Evolutionary conservation across 2,888 invertebrate species (phyloP), one percentile per base, ranked within the genome.

Genomic region (Campopleginae sp.): DNA sequence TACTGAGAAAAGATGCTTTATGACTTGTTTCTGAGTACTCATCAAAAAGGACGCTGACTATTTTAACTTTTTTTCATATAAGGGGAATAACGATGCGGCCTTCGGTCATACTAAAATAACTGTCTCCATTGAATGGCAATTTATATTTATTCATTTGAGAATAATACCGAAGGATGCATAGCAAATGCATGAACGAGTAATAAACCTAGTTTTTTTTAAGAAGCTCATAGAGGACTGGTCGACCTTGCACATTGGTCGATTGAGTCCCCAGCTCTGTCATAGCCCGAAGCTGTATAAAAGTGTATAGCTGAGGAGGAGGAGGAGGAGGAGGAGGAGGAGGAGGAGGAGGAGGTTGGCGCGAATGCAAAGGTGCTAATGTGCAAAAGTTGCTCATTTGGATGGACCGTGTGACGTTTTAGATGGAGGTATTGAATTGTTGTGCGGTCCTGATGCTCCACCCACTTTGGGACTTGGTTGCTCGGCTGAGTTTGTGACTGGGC

Each of bases 241-340:
- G 85, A 79, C 82, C 85, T 85, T 85, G 75, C 75, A 72, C 85
- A 51, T 75, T 76, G 71, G 82, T 79, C 79, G 66, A 58, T 51
- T 66, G 33, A 63, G 58, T 3, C 58, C 27, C 27, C 66, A 44
- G 14, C 2, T 65, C 8, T 70, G 48, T 54, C 14, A 19, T 66
- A 12, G 17, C 46, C 66, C 46, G 54, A n/a, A 27, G 38, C 33
- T 31, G 75, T 19, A 7, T 27, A 51, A 54, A 17, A 51, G 54
- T 27, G 27, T n/a, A n/a, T n/a, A n/a, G n/a, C n/a, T n/a, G 31
- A 6, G 14, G n/a, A 58, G 54, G 65, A 48, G 58, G n/a, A 66
- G 42, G 4, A n/a, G 27, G 31, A 6, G 14, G n/a, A 58, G 54
- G 65, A 48, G 58, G n/a, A 66, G 42, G 4, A n/a, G 27, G 31